Evolutionary conservation across 2,888 invertebrate genomes (phyloP), one percentile per base, ranked within the genome.

Genomic region (Ganaspis brasiliensis): DNA sequence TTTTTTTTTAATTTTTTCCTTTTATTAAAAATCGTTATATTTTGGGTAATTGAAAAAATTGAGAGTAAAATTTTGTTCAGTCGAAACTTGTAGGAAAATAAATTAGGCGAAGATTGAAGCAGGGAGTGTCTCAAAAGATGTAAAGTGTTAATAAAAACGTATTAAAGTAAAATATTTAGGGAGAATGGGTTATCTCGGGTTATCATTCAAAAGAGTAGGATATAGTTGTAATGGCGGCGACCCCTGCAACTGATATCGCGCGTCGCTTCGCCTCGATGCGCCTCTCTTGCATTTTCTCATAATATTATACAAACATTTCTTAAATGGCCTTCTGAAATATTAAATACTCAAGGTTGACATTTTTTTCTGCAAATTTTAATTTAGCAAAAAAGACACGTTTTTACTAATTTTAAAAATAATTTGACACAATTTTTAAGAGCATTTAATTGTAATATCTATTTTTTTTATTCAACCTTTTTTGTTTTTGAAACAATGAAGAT

Each of bases 181-280:
- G 56, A 49, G 63, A 74, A 67, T 8, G 57, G 70, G 79, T 80
- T 81, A 81, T 81, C 81, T 74, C 35, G 77, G 84, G 83, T 84
- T 84, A 84, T 84, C 84, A 31, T 52, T 63, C 40, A 71, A 78
- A 74, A 78, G 80, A 81, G 77, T 75, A 81, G 86, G 81, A 76
- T 82, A 82, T 85, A 82, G 85, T 83, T 86, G 87, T 87, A 87
- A 84, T 83, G 82, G 85, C 86, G 84, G 85, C 84, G 88, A 87
- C 86, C 87, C 87, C 84, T 87, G 82, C 83, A 83, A 85, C 81
- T 76, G 85, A 86, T 87, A 88, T 82, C 87, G 83, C 85, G 87
- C 87, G 79, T 87, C 88, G 89, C 86, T 88, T 87, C 88, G 85
- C 89, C 83, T 88, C 87, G 88, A 87, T 89, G 84, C 88, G 89